Conservation (phyloP, 92 coral and sea anemone genomes). For the Palythoa heliodiscus region DNA sequence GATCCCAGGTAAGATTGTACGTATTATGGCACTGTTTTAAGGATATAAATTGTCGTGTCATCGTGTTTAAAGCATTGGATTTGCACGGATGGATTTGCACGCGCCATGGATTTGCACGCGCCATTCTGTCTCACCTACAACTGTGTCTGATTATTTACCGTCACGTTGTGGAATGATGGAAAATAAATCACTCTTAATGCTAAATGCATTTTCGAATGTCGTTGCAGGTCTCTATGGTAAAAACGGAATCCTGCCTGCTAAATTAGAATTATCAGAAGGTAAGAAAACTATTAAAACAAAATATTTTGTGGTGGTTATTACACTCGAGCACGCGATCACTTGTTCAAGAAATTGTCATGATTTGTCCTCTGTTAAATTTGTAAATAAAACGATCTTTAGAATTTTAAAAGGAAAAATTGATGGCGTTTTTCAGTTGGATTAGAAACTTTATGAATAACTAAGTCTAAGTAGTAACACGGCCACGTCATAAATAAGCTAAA, state of each 20-base stretch:
- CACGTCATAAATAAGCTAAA: too few species aligned
- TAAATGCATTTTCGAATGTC: background rate
- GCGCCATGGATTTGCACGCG: background rate
- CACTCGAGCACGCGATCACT: too few species aligned
- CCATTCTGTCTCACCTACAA: background rate
- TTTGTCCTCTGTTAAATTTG: too few species aligned
- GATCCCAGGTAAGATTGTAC: slow-evolving; percentile 78
- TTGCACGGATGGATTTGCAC: too few species aligned
- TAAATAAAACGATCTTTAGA: too few species aligned
- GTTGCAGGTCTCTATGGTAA: slow-evolving; percentile 90
- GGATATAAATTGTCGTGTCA: background rate
- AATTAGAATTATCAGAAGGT: slow-evolving; percentile 75
- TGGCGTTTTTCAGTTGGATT: too few species aligned
- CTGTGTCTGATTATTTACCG: background rate
- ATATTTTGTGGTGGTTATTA: too few species aligned
- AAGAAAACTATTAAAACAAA: slow-evolving; percentile 1
- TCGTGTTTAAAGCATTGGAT: background rate
- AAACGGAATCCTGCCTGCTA: slow-evolving; percentile 91
- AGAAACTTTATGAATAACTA: too few species aligned
- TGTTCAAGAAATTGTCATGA: too few species aligned
- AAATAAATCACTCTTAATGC: background rate
- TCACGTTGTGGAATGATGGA: background rate
- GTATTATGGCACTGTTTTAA: background rate
- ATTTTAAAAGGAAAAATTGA: too few species aligned
- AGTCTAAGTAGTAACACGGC: too few species aligned